Evolutionary conservation across 1,140 invertebrate genomes (phyloP).

Genomic region (Centruroides vittatus): DNA sequence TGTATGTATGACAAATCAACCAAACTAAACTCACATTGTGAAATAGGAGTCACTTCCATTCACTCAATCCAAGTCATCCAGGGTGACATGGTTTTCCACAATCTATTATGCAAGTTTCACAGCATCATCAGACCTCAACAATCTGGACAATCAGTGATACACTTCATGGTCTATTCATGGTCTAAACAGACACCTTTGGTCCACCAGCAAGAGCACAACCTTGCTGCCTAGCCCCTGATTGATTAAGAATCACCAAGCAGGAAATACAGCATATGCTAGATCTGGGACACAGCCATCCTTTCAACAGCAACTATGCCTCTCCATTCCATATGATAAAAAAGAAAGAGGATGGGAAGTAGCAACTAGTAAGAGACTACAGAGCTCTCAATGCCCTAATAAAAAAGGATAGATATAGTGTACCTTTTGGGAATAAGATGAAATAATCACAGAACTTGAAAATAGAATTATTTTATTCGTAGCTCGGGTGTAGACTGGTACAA

Average conservation of each 20-base stretch:
- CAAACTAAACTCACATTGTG: neutral
- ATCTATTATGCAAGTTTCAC: conserved; percentile 4
- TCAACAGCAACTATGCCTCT: conserved; percentile 9
- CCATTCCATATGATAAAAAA: conserved; percentile 22
- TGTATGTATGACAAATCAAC: neutral
- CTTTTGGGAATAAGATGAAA: neutral
- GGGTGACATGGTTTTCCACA: neutral
- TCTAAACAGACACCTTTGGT: conserved; percentile 9
- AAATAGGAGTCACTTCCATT: neutral
- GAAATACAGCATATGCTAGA: conserved; percentile 11
- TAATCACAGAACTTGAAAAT: too few relatives aligned
- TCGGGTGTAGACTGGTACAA: too few relatives aligned
- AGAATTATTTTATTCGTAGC: too few relatives aligned
- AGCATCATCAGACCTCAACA: neutral
- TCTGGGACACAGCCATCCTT: conserved; percentile 11
- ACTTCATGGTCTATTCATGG: conserved; percentile 7
- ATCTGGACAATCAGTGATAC: conserved; percentile 1
- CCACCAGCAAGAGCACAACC: conserved; percentile 4
- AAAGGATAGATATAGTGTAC: conserved; percentile 20
- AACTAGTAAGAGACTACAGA: conserved; percentile 21
- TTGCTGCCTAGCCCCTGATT: conserved; percentile 4
- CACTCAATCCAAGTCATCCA: neutral
- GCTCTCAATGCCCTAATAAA: conserved; percentile 20
- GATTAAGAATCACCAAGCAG: conserved; percentile 7
- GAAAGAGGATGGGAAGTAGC: conserved; percentile 13